Conservation (phyloP, 2,113 vertebrate genomes). For the Excalfactoria chinensis region DNA sequence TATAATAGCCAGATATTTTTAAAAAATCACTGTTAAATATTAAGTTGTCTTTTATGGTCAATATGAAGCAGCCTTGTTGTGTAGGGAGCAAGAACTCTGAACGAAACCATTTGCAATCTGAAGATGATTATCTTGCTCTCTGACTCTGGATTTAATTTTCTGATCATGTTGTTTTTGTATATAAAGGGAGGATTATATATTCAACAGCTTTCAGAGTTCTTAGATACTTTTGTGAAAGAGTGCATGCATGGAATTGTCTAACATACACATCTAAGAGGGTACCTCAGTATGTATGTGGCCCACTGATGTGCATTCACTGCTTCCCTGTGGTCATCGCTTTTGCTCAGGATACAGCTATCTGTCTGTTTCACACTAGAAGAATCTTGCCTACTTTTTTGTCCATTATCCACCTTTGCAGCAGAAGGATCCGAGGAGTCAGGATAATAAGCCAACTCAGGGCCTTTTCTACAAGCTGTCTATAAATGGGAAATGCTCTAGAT, state of each 20-base stretch:
- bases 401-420: not conserved
- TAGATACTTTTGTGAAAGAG: not conserved
- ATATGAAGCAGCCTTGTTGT: not conserved
- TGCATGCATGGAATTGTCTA: not conserved
- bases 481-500: not conserved
- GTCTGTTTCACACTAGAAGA: not conserved
- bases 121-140: not conserved
- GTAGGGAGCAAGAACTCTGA: not conserved
- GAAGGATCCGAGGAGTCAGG: not conserved
- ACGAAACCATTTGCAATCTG: not conserved
- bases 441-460: not conserved
- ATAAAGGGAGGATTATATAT: not conserved
- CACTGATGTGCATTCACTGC: not conserved
- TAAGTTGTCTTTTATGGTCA: not conserved
- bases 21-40: not conserved
- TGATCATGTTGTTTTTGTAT: not conserved
- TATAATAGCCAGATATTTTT: not conserved
- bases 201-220: not conserved
- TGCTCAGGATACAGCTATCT: not conserved
- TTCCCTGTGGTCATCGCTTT: not conserved
- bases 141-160: not conserved
- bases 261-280: not conserved
- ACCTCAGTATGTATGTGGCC: not conserved
- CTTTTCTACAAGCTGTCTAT: not conserved
- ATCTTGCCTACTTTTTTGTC: not conserved